A percentile compares a stretch with the other conserved stretches of the same genome.
Conservation (phyloP, 2,113 vertebrate genomes). For the Brachypteracias leptosomus region DNA sequence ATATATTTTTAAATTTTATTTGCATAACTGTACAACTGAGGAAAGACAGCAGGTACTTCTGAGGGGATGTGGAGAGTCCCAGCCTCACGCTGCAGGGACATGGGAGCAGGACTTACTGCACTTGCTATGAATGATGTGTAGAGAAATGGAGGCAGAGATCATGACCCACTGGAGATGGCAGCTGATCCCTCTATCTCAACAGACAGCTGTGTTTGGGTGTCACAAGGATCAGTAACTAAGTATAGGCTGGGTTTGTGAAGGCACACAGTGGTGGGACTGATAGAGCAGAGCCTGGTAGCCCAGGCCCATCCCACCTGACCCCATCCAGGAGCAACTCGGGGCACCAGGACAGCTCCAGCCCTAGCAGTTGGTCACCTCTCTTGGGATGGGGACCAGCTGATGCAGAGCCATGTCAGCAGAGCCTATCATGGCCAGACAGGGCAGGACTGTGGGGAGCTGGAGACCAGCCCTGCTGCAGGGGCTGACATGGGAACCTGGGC, state of each 20-base stretch:
- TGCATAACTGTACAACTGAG: not conserved
- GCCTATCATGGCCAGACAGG: rapidly evolving
- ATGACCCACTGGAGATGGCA: not conserved
- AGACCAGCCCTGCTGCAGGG: rapidly evolving
- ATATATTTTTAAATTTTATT: not conserved
- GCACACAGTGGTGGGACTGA: rapidly evolving
- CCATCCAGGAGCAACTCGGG: not conserved
- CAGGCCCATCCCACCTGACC: rapidly evolving
- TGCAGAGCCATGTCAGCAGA: rapidly evolving
- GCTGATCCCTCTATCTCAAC: not conserved
- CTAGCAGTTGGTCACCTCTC: rapidly evolving
- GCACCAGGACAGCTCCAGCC: not conserved
- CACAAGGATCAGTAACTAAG: not conserved
- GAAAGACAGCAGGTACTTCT: not conserved
- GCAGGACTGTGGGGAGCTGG: not conserved
- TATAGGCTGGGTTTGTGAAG: rapidly evolving
- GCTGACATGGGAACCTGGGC: not conserved
- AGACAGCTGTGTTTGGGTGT: rapidly evolving
- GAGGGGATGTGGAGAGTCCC: not conserved
- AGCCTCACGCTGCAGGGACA: rapidly evolving
- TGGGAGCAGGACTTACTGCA: not conserved
- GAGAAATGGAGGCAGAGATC: not conserved
- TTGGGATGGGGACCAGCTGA: not conserved
- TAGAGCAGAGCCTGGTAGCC: not conserved
- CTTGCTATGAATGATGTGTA: not conserved